phyloP scores from a whole-genome alignment of 2,888 invertebrate species.

The Cataglyphis livida region DNA sequence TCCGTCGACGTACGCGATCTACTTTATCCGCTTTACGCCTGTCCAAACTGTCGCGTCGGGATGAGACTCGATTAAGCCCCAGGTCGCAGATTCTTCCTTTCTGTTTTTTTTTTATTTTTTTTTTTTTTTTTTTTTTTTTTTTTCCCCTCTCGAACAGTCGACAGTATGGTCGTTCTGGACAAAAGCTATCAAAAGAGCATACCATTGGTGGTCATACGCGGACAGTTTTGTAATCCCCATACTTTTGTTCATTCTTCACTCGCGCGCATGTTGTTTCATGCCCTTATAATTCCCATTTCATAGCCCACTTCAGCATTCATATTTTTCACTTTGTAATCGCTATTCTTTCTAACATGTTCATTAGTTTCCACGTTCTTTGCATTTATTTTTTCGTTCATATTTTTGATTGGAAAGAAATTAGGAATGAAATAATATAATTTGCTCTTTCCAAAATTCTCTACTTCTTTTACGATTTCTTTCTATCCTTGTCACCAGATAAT shows the following conservation, averaged over 20 bases:
- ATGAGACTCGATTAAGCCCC: conserved; percentile 50
- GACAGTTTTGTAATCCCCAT: conserved; percentile 46
- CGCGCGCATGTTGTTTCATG: conserved; percentile 12
- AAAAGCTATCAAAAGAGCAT: conserved; percentile 38
- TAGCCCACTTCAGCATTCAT: conserved; percentile 13
- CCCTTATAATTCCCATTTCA: background rate
- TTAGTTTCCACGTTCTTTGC: conserved; percentile 19
- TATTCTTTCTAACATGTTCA: conserved; percentile 15
- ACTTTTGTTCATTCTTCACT: conserved; percentile 11
- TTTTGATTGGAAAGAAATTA: background rate
- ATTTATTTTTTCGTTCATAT: background rate
- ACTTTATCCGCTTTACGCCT: conserved; percentile 52
- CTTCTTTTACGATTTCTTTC: background rate
- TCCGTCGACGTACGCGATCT: conserved; percentile 40
- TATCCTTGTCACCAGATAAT: background rate
- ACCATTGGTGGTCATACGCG: conserved; percentile 31
- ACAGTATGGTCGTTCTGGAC: background rate
- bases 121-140: conserved; percentile 18
- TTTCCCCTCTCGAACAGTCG: conserved; percentile 4
- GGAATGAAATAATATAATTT: background rate
- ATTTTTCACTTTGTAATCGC: conserved; percentile 7
- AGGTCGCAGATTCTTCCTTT: conserved; percentile 24
- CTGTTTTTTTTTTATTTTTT: conserved; percentile 5
- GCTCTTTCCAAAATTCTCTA: background rate
- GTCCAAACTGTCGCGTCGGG: conserved; percentile 51